Base-by-base conservation (phyloP, 2,797 vertebrate species). In the Buceros bicornis region DNA sequence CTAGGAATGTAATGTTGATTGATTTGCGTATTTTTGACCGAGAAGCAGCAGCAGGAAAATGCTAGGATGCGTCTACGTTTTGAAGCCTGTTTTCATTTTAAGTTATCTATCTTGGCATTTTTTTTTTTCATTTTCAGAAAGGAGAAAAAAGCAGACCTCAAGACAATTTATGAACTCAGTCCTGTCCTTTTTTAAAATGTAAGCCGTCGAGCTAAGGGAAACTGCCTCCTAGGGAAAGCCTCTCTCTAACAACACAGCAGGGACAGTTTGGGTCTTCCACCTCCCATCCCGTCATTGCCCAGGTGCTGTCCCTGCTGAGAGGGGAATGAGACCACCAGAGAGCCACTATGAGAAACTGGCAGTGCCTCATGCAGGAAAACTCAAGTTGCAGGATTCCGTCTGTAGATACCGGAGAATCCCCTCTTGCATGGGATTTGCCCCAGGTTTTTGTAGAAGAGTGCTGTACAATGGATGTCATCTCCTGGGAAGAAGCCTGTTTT, bases 321-420 rank as follows among this genome's bases (percentile, higher is more conserved):
- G 22, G 47, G 11, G 10, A 42, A 28, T 4, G 62, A 31, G 28
- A 62, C 35, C 8, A 2, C 11, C 40, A 26, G 31, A 31, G 20
- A 8, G 14, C 5, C 24, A 8, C 0, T 9, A 2, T 4, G 37
- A 65, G 70, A 29, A 56, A 3, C 18, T 29, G 19, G 33, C 33
- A n/a, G 31, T 53, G 56, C 3, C 31, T 82, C 65, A 66, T 80
- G 58, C 72, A 79, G 60, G n/a, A 66, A 37, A 48, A 47, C 40
- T 60, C 1, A 0, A 65, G 7, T 1, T 18, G 20, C 53, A 37
- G 42, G 14, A 43, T 57, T 35, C 31, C 76, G 0, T 47, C n/a
- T 18, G 66, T 13, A 6, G 13, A 3, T 12, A 11, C 8, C 16
- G 16, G 19, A 71, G 74, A 82, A 82, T 50, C 10, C 28, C 6